Evolutionary conservation across 2,113 vertebrate species (phyloP).

Genomic region (Hydropotes inermis): DNA sequence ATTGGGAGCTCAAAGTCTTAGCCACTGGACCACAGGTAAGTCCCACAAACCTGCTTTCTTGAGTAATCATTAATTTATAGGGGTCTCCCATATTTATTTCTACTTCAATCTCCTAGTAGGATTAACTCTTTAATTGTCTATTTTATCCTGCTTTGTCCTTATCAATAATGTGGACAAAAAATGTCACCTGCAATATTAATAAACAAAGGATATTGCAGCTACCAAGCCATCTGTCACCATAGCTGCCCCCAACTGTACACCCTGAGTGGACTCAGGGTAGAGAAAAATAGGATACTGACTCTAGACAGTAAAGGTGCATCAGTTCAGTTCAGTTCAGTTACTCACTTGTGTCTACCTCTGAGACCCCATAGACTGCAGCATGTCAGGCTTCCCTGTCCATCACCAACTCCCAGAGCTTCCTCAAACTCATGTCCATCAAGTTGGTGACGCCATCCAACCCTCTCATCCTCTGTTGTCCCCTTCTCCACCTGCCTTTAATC

Average conservation of each 20-base stretch:
- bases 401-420: not conserved
- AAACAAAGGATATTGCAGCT: not conserved
- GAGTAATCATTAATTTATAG: not conserved
- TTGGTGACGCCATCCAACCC: not conserved
- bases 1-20: not conserved
- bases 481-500: not conserved
- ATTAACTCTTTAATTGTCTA: not conserved
- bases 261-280: not conserved
- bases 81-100: not conserved
- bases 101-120: not conserved
- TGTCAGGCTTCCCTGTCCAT: not conserved
- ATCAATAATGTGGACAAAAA: not conserved
- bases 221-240: not conserved
- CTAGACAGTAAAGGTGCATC: not conserved
- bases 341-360: not conserved
- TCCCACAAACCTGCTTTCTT: not conserved
- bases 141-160: not conserved
- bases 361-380: not conserved
- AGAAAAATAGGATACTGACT: not conserved
- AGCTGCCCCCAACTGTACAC: not conserved
- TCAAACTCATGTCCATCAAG: not conserved
- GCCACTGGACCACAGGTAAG: not conserved
- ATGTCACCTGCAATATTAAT: not conserved
- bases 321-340: not conserved
- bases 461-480: not conserved